These are phyloP conservation scores for Scaptomyza reducta DNA, from an alignment of 2,888 invertebrate species.

Conservation along the genomic window DNA sequence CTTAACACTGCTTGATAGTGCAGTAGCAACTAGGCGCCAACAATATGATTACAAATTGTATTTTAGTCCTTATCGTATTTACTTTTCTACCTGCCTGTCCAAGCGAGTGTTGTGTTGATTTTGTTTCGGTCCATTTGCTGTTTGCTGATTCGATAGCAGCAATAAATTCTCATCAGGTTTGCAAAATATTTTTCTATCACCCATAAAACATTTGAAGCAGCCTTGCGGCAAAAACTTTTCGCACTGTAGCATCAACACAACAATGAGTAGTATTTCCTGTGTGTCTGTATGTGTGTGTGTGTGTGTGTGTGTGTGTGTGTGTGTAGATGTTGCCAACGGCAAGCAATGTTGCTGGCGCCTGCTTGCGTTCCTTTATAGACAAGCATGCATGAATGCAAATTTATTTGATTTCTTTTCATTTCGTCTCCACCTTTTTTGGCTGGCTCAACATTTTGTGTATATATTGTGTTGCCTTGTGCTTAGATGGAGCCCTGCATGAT, in stretches of 20 bases:
- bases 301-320: conserved; percentile 16
- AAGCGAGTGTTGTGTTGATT: conserved; percentile 35
- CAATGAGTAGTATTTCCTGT: conserved; percentile 40
- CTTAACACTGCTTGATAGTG: background rate
- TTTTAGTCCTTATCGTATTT: conserved; percentile 19
- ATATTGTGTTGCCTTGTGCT: conserved; percentile 37
- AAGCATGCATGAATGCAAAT: conserved; percentile 58
- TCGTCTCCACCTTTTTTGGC: conserved; percentile 9
- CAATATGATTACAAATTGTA: conserved; percentile 43
- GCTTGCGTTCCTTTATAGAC: conserved; percentile 50
- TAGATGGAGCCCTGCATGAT: conserved; percentile 47
- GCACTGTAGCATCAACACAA: conserved; percentile 25
- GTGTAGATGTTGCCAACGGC: background rate
- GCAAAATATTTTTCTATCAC: conserved; percentile 82
- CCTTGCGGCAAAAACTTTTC: conserved; percentile 59
- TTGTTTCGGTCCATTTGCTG: conserved; percentile 57
- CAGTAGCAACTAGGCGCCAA: conserved; percentile 5
- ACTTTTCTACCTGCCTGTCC: conserved; percentile 24
- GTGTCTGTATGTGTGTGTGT: conserved; percentile 19
- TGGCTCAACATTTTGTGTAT: conserved; percentile 21
- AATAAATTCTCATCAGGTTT: conserved; percentile 83
- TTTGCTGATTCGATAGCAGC: conserved; percentile 51
- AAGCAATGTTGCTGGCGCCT: conserved; percentile 10
- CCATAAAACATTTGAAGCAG: conserved; percentile 71
- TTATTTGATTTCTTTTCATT: conserved; percentile 64